A percentile compares a stretch with the other conserved stretches of the same genome.
phyloP scores from a whole-genome alignment of 1,140 invertebrate genomes.

The Lithobius niger region DNA sequence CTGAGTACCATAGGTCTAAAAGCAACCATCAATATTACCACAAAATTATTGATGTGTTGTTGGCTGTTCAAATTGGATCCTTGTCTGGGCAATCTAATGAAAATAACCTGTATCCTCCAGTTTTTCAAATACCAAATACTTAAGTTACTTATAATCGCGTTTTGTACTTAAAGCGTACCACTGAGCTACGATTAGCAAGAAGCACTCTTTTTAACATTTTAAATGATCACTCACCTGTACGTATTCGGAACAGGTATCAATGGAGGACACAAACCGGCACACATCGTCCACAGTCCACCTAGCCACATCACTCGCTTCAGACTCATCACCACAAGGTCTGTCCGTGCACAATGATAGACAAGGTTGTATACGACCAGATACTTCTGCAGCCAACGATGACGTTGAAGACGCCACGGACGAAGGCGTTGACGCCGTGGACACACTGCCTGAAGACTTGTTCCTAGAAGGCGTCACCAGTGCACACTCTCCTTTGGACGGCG shows the following conservation, averaged over 20 bases:
- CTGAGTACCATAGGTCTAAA: too few relatives aligned
- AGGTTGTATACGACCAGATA: constrained; percentile 26
- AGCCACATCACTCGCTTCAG: constrained; percentile 32
- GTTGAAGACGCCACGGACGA: constrained; percentile 23
- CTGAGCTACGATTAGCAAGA: too few relatives aligned
- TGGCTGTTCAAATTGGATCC: too few relatives aligned
- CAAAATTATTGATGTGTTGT: too few relatives aligned
- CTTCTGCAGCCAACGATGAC: constrained; percentile 27
- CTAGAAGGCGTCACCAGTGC: constrained; percentile 8
- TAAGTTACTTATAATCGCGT: too few relatives aligned
- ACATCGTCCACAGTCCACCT: constrained; percentile 81
- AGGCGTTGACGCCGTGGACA: constrained; percentile 35
- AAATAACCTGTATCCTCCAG: too few relatives aligned
- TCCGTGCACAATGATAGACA: constrained; percentile 30
- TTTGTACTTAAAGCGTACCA: too few relatives aligned
- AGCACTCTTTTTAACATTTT: too few relatives aligned
- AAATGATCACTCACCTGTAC: constrained; percentile 65
- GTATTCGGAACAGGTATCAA: constrained; percentile 84
- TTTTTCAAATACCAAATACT: too few relatives aligned
- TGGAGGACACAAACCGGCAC: constrained; percentile 66
- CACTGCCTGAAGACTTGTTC: constrained; percentile 21
- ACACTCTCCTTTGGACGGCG: too few relatives aligned
- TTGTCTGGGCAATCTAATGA: too few relatives aligned
- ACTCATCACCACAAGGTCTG: constrained; percentile 25
- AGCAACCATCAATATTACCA: too few relatives aligned